Base-by-base conservation (phyloP, 2,888 invertebrate genomes). In the Neuroscelio doddi region DNA sequence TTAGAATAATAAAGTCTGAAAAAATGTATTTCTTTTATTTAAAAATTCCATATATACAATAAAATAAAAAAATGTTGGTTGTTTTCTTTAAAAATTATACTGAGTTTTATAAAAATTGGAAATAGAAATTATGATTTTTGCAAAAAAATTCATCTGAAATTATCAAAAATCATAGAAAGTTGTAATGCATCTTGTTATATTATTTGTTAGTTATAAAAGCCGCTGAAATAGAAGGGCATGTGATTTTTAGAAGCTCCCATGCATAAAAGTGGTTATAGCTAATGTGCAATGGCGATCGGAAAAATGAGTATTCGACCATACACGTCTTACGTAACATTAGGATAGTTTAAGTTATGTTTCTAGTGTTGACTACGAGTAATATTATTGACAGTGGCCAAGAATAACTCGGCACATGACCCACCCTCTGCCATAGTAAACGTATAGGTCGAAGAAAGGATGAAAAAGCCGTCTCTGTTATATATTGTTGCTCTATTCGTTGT, bases 321-420 rank as follows among this genome's bases (percentile, higher is more conserved):
- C 72, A 73, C 73, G 74, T 75, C 70, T 66, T 75, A 75, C 73
- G 73, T 77, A 73, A 73, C 69, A 69, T 66, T 75, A 78, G 71
- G 63, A 46, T 78, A 78, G 67, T 62, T 62, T 76, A 75, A 67
- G 52, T 69, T 68, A 68, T 32, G 62, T 76, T 68, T 75, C 68
- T 74, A 75, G 68, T 68, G 70, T 77, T 78, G 76, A 76, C 76
- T 77, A 78, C 53, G 51, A 63, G 42, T 63, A 78, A 72, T 66
- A 47, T 53, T 72, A 70, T 68, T 69, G 78, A 78, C 78, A 76
- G 78, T 75, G 71, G 77, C 76, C 73, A 76, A 72, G 71, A 74
- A 74, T 76, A 77, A 73, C 78, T 78, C 77, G 75, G 76, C 78
- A 76, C 73, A 75, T 68, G 73, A 74, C 69, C 72, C 71, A 75